Base-by-base conservation (phyloP, 2,113 vertebrate species). In the Pachycephala philippinensis region DNA sequence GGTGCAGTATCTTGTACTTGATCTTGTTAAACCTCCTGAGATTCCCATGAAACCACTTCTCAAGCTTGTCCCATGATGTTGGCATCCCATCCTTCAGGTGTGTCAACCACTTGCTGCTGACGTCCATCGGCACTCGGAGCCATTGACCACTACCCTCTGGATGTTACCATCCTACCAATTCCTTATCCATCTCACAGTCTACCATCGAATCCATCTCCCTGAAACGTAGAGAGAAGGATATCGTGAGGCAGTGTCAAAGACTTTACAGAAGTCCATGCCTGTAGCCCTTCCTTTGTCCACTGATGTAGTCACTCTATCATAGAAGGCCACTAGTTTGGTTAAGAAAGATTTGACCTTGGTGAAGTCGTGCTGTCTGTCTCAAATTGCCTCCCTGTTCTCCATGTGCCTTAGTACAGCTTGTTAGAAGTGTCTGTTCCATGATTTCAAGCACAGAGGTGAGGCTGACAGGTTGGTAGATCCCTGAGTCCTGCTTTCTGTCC, bases 71-170 rank as follows among this genome's bases (percentile, higher is more conserved):
- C 26, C n/a, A n/a, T n/a, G n/a, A n/a, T n/a, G 31, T 18, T 56
- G 66, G 17, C 21, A 49, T 80, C 21, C 20, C 3, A 19, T 56
- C 14, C 17, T 80, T 80, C 42, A 80, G 49, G 9, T 71, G 49
- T 49, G 26, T 8, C 35, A 64, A 18, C 9, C 22, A 11, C 17
- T 37, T 50, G 11, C 5, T 31, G 37, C 1, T 7, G 18, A 23
- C 57, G 10, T 23, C 8, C 4, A 19, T 57, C 0, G 1, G 8
- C 15, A 42, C 15, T 42, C 23, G 50, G 50, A 72, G 15, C 21
- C 27, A 6, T 31, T 64, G 42, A 37, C 42, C 40, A 27, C 18
- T 64, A 26, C 14, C 11, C 26, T 71, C 49, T 40, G 30, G 8
- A 35, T 42, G 9, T 31, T 21, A 64, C 26, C 7, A 35, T 42